Percentiles rank a stretch among this genome's conserved stretches.
These are phyloP conservation scores for Hepsetus odoe DNA, from an alignment of 2,113 vertebrate genomes.

Conservation along the genomic window DNA sequence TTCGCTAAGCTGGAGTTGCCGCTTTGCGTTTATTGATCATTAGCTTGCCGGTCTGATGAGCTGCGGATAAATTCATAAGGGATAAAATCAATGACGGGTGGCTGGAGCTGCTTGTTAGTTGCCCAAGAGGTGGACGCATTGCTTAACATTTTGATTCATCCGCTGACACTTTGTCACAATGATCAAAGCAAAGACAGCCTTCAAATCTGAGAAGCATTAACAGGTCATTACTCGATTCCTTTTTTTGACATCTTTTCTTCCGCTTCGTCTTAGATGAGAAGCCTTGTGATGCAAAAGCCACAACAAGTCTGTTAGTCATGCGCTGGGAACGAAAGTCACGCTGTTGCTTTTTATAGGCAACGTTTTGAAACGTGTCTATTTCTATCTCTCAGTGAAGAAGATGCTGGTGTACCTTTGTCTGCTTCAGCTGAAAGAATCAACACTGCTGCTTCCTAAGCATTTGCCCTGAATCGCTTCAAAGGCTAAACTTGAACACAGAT, in stretches of 20 bases:
- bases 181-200: not conserved
- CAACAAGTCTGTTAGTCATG: not conserved
- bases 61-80: conserved; percentile 36
- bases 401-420: not conserved
- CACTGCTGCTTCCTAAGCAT: not conserved
- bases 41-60: conserved; percentile 6
- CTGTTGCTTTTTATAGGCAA: not conserved
- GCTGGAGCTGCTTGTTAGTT: conserved; percentile 15
- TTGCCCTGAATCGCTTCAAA: conserved; percentile 14
- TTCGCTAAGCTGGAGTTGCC: conserved; percentile 14
- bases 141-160: conserved; percentile 11
- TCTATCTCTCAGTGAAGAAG: not conserved
- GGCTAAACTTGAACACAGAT: conserved; percentile 28
- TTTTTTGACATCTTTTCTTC: not conserved
- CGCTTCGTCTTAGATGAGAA: not conserved
- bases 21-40: conserved; percentile 46
- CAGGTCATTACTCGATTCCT: not conserved
- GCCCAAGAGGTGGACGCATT: not conserved
- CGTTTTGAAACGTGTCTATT: not conserved
- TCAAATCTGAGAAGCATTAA: not conserved
- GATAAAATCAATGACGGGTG: conserved; percentile 13
- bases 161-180: not conserved
- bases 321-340: not conserved
- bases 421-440: not conserved
- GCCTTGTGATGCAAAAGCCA: not conserved